These are phyloP conservation scores for Callospermophilus lateralis DNA, from an alignment of 2,113 vertebrate genomes.

Conservation along the genomic window DNA sequence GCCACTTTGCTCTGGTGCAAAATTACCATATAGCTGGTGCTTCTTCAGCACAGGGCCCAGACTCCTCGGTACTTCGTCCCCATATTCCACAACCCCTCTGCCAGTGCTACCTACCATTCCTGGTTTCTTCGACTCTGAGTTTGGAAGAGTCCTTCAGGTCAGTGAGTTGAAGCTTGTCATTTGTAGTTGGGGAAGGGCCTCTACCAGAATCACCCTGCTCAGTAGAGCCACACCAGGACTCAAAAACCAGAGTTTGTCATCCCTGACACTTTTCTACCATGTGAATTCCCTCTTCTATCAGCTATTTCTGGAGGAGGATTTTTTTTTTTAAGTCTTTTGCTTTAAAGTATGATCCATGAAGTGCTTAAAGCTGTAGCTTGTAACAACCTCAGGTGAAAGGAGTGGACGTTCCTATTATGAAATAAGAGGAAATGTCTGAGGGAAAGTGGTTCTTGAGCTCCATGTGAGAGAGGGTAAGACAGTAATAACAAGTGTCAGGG, in stretches of 20 bases:
- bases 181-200: neutral
- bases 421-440: neutral
- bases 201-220: neutral
- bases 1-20: neutral
- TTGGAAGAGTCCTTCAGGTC: neutral
- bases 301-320: neutral
- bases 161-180: neutral
- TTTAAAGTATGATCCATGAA: neutral
- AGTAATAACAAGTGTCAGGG: neutral
- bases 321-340: neutral
- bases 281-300: neutral
- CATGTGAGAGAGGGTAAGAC: neutral
- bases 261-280: neutral
- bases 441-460: neutral
- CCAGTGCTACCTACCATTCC: rapidly evolving
- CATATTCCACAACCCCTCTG: neutral
- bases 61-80: neutral
- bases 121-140: neutral
- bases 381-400: neutral
- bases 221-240: neutral
- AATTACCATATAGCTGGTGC: neutral
- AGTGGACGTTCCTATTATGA: neutral
- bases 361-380: slow-evolving; percentile 14
- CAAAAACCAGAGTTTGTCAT: neutral
- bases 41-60: neutral